These are phyloP conservation scores for Aix galericulata DNA, from an alignment of 2,113 vertebrate genomes.

Conservation along the genomic window DNA sequence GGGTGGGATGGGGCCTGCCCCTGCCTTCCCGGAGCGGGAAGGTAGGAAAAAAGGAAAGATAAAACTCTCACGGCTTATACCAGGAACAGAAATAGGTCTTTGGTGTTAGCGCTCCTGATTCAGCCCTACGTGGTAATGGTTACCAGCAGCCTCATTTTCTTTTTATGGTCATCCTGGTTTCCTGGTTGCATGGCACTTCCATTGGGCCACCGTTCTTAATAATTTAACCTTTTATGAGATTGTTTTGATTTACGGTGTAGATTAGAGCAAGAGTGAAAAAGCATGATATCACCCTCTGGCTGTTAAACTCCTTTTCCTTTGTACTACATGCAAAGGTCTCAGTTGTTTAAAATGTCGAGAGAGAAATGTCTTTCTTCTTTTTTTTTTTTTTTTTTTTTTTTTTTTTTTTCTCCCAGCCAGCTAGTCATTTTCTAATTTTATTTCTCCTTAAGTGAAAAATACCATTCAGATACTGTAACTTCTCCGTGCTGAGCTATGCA, in stretches of 20 bases:
- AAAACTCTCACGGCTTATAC: background rate
- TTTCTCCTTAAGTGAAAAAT: constrained; percentile 24
- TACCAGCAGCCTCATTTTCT: constrained; percentile 57
- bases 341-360: background rate
- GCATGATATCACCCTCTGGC: background rate
- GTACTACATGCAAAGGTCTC: background rate
- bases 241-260: constrained; percentile 48
- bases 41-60: background rate
- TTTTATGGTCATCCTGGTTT: constrained; percentile 59
- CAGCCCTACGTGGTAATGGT: constrained; percentile 29
- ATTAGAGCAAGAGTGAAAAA: background rate
- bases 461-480: constrained; percentile 22
- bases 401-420: background rate
- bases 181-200: constrained; percentile 30
- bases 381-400: no score
- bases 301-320: background rate
- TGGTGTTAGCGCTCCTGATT: constrained; percentile 6
- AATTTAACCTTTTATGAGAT: constrained; percentile 53
- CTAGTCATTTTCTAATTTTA: constrained; percentile 35
- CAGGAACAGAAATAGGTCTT: constrained; percentile 19
- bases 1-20: constrained; percentile 12
- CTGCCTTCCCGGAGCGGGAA: background rate
- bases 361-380: background rate
- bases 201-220: constrained; percentile 6
- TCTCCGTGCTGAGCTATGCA: constrained; percentile 2